These are phyloP conservation scores for Chloroceryle aenea DNA, from an alignment of 2,113 vertebrate genomes.

Conservation along the genomic window DNA sequence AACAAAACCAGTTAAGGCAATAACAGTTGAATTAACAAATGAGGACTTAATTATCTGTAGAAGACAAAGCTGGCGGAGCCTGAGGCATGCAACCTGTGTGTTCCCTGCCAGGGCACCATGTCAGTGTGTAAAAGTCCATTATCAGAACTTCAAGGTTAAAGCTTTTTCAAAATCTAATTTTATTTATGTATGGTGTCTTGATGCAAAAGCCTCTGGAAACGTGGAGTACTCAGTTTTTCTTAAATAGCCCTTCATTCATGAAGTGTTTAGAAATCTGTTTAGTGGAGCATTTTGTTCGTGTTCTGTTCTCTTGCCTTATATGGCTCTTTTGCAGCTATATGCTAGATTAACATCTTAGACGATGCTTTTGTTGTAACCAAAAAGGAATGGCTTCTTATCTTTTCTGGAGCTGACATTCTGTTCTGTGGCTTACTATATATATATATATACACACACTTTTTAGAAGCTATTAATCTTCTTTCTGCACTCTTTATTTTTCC, in stretches of 20 bases:
- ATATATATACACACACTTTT: too few species aligned
- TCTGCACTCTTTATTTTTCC: neutral
- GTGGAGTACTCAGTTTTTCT: neutral
- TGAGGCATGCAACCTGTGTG: neutral
- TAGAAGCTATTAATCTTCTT: neutral
- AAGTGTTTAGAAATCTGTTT: neutral
- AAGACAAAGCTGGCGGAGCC: neutral
- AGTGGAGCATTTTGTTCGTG: neutral
- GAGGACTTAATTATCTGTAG: neutral
- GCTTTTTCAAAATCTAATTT: neutral
- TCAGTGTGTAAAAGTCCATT: neutral
- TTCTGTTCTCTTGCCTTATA: neutral
- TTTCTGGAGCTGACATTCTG: neutral
- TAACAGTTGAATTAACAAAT: neutral
- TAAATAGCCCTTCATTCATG: neutral
- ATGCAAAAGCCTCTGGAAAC: neutral
- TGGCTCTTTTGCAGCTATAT: neutral
- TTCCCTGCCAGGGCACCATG: neutral
- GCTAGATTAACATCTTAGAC: neutral
- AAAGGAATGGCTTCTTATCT: slow-evolving; percentile 49
- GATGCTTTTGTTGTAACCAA: neutral
- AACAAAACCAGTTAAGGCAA: neutral
- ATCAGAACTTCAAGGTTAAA: neutral
- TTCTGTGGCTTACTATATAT: neutral
- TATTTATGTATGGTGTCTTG: neutral